These are phyloP conservation scores for Gallinago paraguaiae DNA, from an alignment of 2,113 vertebrate species.

Conservation along the genomic window DNA sequence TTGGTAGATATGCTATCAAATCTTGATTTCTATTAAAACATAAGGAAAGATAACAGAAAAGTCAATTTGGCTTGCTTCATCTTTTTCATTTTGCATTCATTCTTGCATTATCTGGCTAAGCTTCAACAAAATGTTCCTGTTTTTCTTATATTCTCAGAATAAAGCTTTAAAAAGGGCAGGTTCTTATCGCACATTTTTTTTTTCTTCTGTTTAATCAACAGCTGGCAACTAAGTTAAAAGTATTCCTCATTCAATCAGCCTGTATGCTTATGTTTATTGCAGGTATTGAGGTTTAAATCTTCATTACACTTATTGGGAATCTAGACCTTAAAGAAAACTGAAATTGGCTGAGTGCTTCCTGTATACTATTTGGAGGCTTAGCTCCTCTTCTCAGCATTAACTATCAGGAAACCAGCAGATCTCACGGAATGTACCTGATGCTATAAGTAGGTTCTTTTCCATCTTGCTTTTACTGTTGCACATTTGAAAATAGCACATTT, in stretches of 20 bases:
- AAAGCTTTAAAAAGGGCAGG: neutral
- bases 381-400: neutral
- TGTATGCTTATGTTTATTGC: neutral
- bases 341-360: neutral
- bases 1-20: neutral
- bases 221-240: neutral
- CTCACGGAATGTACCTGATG: neutral
- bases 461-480: neutral
- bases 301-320: neutral
- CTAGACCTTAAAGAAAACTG: neutral
- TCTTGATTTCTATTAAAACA: neutral
- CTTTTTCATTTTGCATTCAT: too few species aligned
- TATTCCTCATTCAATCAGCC: neutral
- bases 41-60: neutral
- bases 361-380: neutral
- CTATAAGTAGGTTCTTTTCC: neutral
- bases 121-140: neutral
- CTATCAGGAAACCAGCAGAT: neutral
- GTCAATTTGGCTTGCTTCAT: too few species aligned
- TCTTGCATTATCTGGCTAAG: neutral
- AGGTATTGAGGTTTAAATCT: neutral
- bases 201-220: neutral
- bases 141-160: neutral
- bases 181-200: neutral
- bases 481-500: neutral